phyloP scores from a whole-genome alignment of 37 sponge, comb jelly and placozoan genomes.

The Tethya wilhelma region DNA sequence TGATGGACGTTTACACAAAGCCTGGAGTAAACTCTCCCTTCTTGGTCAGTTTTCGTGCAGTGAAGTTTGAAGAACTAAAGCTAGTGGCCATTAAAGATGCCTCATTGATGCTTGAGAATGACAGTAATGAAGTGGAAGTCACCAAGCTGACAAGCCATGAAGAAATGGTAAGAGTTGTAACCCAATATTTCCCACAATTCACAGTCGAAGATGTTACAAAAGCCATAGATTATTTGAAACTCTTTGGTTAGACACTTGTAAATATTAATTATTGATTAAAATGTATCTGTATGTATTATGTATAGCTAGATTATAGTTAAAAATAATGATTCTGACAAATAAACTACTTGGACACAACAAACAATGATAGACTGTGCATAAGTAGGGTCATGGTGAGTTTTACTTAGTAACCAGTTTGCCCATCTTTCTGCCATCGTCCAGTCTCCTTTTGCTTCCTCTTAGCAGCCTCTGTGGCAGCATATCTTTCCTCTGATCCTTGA shows the following conservation, averaged over 20 bases:
- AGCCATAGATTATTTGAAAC: constrained; percentile 3
- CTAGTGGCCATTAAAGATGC: constrained; percentile 2
- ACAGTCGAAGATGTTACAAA: not conserved
- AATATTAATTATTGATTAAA: too few species aligned
- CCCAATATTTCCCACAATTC: constrained; percentile 19
- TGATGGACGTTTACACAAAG: constrained; percentile 1
- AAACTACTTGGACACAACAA: too few species aligned
- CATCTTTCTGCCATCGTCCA: constrained; percentile 37
- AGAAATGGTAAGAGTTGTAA: not conserved
- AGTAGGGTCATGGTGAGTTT: too few species aligned
- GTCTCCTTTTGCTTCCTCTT: constrained; percentile 50
- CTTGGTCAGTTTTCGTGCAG: not conserved
- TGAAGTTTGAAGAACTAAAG: not conserved
- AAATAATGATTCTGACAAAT: too few species aligned
- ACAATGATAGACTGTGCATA: too few species aligned
- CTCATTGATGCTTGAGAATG: constrained; percentile 7
- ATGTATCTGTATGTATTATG: too few species aligned
- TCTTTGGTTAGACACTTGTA: not conserved
- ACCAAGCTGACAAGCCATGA: not conserved
- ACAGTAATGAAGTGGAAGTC: not conserved
- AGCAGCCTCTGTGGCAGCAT: constrained; percentile 57
- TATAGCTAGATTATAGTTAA: too few species aligned
- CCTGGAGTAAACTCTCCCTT: constrained; percentile 12
- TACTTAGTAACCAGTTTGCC: too few species aligned
- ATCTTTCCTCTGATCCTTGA: constrained; percentile 68